These are phyloP conservation scores for Platysteira castanea DNA, from an alignment of 2,113 vertebrate species.

Conservation along the genomic window DNA sequence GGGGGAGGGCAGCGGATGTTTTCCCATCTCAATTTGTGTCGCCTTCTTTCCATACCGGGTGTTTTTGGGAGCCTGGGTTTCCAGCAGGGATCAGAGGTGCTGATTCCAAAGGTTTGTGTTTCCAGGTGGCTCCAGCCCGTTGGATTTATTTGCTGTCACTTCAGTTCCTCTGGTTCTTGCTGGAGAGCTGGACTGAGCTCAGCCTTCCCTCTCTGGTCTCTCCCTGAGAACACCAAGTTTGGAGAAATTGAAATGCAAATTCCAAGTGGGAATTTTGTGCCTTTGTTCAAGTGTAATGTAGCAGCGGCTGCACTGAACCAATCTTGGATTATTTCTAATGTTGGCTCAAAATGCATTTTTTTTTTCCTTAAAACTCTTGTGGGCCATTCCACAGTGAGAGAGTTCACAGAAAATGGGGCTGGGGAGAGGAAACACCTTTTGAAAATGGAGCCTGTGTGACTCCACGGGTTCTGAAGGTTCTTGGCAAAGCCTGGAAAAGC, in stretches of 20 bases:
- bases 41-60: background rate
- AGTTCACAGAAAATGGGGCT: background rate
- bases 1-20: background rate
- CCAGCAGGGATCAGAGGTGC: background rate
- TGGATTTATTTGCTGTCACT: background rate
- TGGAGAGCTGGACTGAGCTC: background rate
- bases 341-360: background rate
- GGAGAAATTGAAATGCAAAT: background rate
- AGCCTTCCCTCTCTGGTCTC: background rate
- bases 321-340: background rate
- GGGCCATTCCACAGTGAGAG: background rate
- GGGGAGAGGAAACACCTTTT: background rate
- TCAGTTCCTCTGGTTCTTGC: background rate
- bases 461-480: background rate
- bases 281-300: slow-evolving; percentile 29
- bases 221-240: background rate
- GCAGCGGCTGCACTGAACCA: background rate
- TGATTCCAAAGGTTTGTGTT: background rate
- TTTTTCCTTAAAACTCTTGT: background rate
- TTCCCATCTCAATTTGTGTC: background rate
- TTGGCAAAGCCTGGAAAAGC: background rate
- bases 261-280: background rate
- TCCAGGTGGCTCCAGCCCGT: background rate
- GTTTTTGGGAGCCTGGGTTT: background rate
- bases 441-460: background rate